Evolutionary conservation across 2,888 invertebrate species (phyloP).

Genomic region (Amitus sp.): DNA sequence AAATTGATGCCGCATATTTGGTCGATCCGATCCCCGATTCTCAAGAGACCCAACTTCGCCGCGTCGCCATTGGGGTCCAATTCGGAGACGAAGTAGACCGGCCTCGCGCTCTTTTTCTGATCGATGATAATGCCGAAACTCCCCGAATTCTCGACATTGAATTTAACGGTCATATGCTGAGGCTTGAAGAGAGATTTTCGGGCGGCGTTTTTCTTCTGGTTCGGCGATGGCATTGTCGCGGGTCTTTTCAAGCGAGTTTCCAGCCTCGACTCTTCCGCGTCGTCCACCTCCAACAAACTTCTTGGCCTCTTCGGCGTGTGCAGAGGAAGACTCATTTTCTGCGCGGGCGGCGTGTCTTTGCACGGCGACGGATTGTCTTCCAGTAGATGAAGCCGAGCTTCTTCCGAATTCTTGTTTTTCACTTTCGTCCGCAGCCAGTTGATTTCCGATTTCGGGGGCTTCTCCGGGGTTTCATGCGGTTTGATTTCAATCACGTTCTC

Average conservation of each 20-base stretch:
- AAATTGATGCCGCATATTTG: slow-evolving; percentile 69
- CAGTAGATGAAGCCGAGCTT: slow-evolving; percentile 44
- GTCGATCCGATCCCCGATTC: slow-evolving; percentile 70
- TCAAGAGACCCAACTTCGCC: slow-evolving; percentile 64
- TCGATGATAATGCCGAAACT: slow-evolving; percentile 54
- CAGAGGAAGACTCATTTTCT: slow-evolving; percentile 36
- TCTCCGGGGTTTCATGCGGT: slow-evolving; percentile 32
- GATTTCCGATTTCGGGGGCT: background rate
- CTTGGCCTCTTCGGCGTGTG: slow-evolving; percentile 55
- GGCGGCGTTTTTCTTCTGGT: background rate
- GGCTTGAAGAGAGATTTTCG: slow-evolving; percentile 45
- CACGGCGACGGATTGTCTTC: slow-evolving; percentile 59
- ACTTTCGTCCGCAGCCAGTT: slow-evolving; percentile 24
- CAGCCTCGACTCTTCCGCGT: background rate
- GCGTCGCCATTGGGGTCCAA: slow-evolving; percentile 54
- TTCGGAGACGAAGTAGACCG: slow-evolving; percentile 55
- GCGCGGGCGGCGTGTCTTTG: slow-evolving; percentile 59
- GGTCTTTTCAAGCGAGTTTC: slow-evolving; percentile 41
- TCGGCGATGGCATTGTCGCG: slow-evolving; percentile 17
- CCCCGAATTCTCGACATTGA: slow-evolving; percentile 45
- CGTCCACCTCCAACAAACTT: slow-evolving; percentile 44
- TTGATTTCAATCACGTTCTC: slow-evolving; percentile 5
- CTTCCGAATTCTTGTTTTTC: slow-evolving; percentile 27
- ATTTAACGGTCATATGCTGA: slow-evolving; percentile 56
- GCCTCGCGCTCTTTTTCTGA: slow-evolving; percentile 53